Percentiles rank a stretch among this genome's conserved stretches.
Evolutionary conservation across 2,888 invertebrate genomes (phyloP).

Genomic region (Amphipyra tragopoginis): DNA sequence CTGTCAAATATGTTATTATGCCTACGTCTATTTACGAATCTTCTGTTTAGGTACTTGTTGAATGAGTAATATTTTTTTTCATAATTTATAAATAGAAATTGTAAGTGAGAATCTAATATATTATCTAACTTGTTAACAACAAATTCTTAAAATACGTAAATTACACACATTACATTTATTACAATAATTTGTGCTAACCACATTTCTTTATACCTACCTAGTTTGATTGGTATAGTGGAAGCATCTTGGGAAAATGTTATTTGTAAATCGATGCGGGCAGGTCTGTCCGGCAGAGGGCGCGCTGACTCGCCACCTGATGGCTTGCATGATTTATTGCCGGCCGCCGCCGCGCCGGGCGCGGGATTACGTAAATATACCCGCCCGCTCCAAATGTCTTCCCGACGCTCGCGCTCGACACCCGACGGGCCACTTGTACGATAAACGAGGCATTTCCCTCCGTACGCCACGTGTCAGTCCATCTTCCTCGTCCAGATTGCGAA

Average conservation of each 20-base stretch:
- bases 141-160: no score
- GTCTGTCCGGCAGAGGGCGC: not conserved
- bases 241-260: slow-evolving; percentile 11
- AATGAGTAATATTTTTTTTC: no score
- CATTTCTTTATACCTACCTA: no score
- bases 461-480: slow-evolving; percentile 1
- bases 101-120: no score
- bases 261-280: slow-evolving; percentile 5
- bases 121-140: no score
- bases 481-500: not conserved
- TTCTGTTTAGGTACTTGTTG: no score
- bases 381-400: slow-evolving; percentile 6
- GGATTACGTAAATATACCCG: slow-evolving; percentile 8
- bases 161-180: no score
- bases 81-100: no score
- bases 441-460: not conserved
- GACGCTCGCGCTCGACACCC: not conserved
- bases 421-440: not conserved
- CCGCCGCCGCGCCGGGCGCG: not conserved
- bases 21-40: no score
- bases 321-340: slow-evolving; percentile 27
- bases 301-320: slow-evolving; percentile 22
- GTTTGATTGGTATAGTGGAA: no score
- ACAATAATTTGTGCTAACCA: no score
- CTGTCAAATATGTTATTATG: no score